Percentiles rank a stretch among this genome's conserved stretches.
Conservation (phyloP, 2,113 vertebrate genomes). For the Oncorhynchus masou region DNA sequence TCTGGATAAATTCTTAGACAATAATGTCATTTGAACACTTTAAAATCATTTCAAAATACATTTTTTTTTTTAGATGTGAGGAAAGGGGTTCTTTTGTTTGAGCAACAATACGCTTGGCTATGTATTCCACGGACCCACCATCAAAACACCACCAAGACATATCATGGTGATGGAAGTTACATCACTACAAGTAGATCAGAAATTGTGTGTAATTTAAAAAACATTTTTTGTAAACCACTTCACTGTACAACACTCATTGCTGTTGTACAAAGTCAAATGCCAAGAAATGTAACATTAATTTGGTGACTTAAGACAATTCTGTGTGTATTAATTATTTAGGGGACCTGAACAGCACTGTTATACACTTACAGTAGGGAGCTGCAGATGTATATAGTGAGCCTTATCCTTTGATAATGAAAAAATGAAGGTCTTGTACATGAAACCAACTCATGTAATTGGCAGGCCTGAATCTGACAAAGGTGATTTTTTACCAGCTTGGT, state of each 20-base stretch:
- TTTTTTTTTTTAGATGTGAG: not conserved
- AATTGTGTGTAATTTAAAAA: slow-evolving; percentile 25
- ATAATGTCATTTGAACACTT: not conserved
- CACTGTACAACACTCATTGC: slow-evolving; percentile 11
- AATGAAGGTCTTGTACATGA: not conserved
- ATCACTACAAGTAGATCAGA: slow-evolving; percentile 6
- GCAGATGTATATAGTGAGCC: too few species aligned
- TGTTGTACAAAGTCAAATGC: slow-evolving; percentile 39
- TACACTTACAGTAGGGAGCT: too few species aligned
- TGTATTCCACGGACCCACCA: not conserved
- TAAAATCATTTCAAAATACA: not conserved
- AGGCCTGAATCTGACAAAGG: too few species aligned
- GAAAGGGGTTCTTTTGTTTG: slow-evolving; percentile 3
- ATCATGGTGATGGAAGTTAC: not conserved
- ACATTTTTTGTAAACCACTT: slow-evolving; percentile 38
- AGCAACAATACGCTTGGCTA: not conserved
- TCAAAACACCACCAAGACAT: not conserved
- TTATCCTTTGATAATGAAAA: too few species aligned
- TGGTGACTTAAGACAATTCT: not conserved
- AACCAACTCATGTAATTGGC: too few species aligned
- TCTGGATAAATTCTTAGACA: slow-evolving; percentile 10
- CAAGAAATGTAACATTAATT: slow-evolving; percentile 38
- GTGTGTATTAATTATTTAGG: not conserved
- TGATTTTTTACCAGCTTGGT: not conserved
- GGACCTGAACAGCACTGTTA: too few species aligned